Evolutionary conservation across 2,113 vertebrate species (phyloP), one percentile per base, ranked within the genome.

Genomic region (Mastomys coucha): DNA sequence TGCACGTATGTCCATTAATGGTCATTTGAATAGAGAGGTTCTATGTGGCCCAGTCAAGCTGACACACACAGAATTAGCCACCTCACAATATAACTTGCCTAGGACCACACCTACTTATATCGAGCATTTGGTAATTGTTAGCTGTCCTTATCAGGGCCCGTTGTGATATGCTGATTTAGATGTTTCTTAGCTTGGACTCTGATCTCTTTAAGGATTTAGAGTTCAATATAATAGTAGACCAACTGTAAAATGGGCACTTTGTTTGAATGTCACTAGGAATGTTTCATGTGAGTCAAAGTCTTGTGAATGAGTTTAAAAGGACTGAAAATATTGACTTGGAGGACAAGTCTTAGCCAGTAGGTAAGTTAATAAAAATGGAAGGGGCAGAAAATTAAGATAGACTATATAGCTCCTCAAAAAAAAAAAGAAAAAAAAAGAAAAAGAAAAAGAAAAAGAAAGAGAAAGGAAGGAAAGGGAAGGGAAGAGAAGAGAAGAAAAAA

Each of bases 391-490:
- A 85, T 17, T 45, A 67, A 33, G 16, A 45, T 19, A 5, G 26
- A 45, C 14, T 31, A 33, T 39, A 81, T 19, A 20, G 17, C 19
- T 11, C 33, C 51, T n/a, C 31, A 3, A 31, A 51, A 78, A 77
- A 20, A 9, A 82, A 39, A 1, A 14, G 7, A 60, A 1, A 2
- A 5, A 58, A 2, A 2, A 24, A 58, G 7, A 13, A 12, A 16
- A 1, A 6, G 12, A 16, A 67, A 4, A 5, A 31, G 2, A 26
- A 7, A 2, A 14, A 2, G 39, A 6, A 4, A 24, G 2, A 26
- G 14, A 2, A 14, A 2, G 39, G 17, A 20, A 39, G 19, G 17
- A 22, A 42, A 33, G 20, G 4, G 39, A 22, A 75, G 20, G 6
- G 33, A 39, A 39, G 13, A 39, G 12, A 20, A 73, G 33, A n/a